A percentile compares a stretch with the other conserved stretches of the same genome.
Conservation (phyloP, 2,888 invertebrate genomes). For the Drosophila mettleri region DNA sequence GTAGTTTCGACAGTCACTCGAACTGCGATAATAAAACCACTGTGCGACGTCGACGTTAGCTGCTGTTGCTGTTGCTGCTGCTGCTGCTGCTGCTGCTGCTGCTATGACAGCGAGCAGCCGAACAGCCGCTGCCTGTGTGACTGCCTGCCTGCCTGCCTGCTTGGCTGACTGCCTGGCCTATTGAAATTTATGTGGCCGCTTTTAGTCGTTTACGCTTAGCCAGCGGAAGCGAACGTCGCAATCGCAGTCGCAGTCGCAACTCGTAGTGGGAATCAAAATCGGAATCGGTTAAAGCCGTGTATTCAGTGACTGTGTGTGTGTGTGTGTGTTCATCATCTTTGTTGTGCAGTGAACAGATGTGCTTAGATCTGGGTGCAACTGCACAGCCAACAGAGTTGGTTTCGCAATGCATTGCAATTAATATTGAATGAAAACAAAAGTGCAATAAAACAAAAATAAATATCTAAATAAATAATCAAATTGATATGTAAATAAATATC, state of each 20-base stretch:
- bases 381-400: constrained; percentile 17
- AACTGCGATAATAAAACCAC: constrained; percentile 16
- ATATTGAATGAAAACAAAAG: constrained; percentile 13
- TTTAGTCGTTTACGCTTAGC: constrained; percentile 80
- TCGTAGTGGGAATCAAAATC: constrained; percentile 33
- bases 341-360: constrained; percentile 20
- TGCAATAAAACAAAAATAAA: constrained; percentile 8
- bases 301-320: constrained; percentile 8
- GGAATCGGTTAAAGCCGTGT: constrained; percentile 33
- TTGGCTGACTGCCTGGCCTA: constrained; percentile 63
- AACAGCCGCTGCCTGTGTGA: constrained; percentile 30
- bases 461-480: neutral
- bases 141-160: constrained; percentile 35
- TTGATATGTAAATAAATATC: neutral
- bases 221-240: constrained; percentile 80
- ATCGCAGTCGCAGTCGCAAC: constrained; percentile 39
- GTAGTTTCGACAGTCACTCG: neutral
- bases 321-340: constrained; percentile 33
- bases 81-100: constrained; percentile 3
- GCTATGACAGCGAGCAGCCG: constrained; percentile 32
- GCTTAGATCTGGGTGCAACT: constrained; percentile 41
- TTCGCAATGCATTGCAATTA: constrained; percentile 32
- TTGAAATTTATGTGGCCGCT: constrained; percentile 82
- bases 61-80: constrained; percentile 40
- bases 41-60: constrained; percentile 59